Conservation (phyloP, 2,888 invertebrate species). For the Bhutanitis thaidina region DNA sequence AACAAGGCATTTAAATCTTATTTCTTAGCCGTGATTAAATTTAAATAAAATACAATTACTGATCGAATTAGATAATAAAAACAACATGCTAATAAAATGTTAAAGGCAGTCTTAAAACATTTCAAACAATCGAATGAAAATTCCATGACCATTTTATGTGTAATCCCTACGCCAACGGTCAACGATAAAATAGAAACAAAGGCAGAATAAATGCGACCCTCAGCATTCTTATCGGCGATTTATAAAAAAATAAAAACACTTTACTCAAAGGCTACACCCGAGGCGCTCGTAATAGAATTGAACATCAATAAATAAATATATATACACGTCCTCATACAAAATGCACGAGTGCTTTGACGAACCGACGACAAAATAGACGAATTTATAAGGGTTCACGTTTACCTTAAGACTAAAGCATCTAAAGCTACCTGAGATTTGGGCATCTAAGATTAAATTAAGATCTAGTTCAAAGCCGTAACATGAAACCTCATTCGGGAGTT, state of each 20-base stretch:
- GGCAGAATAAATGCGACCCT: slow-evolving; percentile 7
- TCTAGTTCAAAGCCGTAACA: neutral
- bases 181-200: slow-evolving; percentile 6
- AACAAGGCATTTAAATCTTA: too few relatives aligned
- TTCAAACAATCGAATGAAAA: slow-evolving; percentile 6
- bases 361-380: neutral
- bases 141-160: neutral
- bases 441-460: neutral
- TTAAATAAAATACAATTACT: neutral
- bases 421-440: neutral
- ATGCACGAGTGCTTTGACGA: slow-evolving; percentile 8
- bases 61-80: neutral
- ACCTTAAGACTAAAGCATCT: neutral
- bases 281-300: slow-evolving; percentile 6
- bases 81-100: neutral
- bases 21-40: too few relatives aligned
- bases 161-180: neutral
- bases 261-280: neutral
- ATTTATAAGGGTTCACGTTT: slow-evolving; percentile 14
- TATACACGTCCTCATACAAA: neutral
- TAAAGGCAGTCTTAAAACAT: neutral
- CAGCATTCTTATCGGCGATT: slow-evolving; percentile 7
- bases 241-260: slow-evolving; percentile 8
- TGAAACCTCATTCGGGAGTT: too few relatives aligned
- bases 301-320: slow-evolving; percentile 7